Evolutionary conservation across 2,888 invertebrate genomes (phyloP).

Genomic region (Pristionchus arcanus): DNA sequence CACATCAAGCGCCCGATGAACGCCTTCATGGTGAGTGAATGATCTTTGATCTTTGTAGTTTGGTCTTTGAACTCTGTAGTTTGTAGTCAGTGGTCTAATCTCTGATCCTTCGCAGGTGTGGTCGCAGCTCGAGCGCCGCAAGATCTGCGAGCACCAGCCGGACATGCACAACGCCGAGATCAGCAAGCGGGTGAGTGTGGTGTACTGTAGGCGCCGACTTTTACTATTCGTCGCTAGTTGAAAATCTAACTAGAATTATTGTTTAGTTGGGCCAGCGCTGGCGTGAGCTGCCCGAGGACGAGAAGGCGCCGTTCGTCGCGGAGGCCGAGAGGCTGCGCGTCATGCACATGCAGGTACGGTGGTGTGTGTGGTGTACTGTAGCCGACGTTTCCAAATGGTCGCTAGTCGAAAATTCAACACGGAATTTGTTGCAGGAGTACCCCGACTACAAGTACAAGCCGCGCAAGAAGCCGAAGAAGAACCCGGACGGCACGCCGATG

Average conservation of each 20-base stretch:
- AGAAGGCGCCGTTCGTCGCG: conserved; percentile 80
- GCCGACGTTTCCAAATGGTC: background rate
- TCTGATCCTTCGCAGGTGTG: conserved; percentile 88
- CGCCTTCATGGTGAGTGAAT: conserved; percentile 78
- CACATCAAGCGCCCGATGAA: conserved; percentile 99
- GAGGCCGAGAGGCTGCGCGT: conserved; percentile 88
- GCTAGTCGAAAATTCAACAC: conserved; percentile 6
- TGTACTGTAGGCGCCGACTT: background rate
- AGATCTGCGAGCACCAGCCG: conserved; percentile 95
- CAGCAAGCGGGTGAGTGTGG: conserved; percentile 85
- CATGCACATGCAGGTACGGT: conserved; percentile 86
- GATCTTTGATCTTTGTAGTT: conserved; percentile 14
- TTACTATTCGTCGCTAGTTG: background rate
- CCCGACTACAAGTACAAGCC: conserved; percentile 87
- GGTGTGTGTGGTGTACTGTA: background rate
- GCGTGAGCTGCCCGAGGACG: conserved; percentile 89
- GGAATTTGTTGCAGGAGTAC: conserved; percentile 86
- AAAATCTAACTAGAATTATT: background rate
- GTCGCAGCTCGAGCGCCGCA: conserved; percentile 96
- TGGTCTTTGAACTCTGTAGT: conserved; percentile 6
- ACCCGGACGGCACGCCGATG: conserved; percentile 67
- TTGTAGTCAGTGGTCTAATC: conserved; percentile 29
- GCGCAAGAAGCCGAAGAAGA: conserved; percentile 79
- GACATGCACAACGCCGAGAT: conserved; percentile 99
- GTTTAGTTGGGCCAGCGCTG: conserved; percentile 87